A percentile compares a stretch with the other conserved stretches of the same genome.
These are phyloP conservation scores for Marronus borbonicus DNA, from an alignment of 2,888 invertebrate genomes.

Conservation along the genomic window DNA sequence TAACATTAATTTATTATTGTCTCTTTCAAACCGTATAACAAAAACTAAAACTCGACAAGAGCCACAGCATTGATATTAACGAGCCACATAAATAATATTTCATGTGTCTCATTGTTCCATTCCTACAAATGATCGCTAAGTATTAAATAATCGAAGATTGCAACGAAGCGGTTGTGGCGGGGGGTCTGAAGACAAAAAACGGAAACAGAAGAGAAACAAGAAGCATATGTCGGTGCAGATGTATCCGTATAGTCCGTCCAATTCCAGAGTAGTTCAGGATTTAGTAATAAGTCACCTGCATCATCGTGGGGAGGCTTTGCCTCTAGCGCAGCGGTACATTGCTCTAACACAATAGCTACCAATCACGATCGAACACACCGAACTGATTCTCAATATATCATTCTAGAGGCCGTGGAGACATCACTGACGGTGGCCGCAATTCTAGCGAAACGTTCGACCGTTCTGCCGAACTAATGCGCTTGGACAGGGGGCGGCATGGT, in stretches of 20 bases:
- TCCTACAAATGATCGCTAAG: background rate
- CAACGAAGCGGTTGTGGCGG: background rate
- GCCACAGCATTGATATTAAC: too few species aligned
- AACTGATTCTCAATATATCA: slow-evolving; percentile 50
- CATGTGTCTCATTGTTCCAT: background rate
- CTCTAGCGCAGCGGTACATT: slow-evolving; percentile 59
- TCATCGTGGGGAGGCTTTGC: slow-evolving; percentile 59
- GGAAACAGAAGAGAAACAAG: background rate
- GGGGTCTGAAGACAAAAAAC: background rate
- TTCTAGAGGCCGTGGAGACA: slow-evolving; percentile 42
- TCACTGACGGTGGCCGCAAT: slow-evolving; percentile 12
- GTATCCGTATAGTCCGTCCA: background rate
- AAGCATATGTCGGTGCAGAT: background rate
- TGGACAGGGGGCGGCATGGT: background rate
- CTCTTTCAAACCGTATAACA: too few species aligned
- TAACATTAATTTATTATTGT: too few species aligned
- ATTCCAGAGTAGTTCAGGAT: slow-evolving; percentile 39
- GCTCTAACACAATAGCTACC: slow-evolving; percentile 65
- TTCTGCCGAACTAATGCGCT: slow-evolving; percentile 2
- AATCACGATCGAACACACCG: slow-evolving; percentile 62
- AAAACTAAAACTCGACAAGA: too few species aligned
- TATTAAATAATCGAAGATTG: background rate
- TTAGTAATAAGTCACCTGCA: slow-evolving; percentile 64
- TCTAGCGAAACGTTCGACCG: slow-evolving; percentile 8
- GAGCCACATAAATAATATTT: background rate